These are phyloP conservation scores for Dryas iulia DNA, from an alignment of 1,140 invertebrate genomes.

Conservation along the genomic window DNA sequence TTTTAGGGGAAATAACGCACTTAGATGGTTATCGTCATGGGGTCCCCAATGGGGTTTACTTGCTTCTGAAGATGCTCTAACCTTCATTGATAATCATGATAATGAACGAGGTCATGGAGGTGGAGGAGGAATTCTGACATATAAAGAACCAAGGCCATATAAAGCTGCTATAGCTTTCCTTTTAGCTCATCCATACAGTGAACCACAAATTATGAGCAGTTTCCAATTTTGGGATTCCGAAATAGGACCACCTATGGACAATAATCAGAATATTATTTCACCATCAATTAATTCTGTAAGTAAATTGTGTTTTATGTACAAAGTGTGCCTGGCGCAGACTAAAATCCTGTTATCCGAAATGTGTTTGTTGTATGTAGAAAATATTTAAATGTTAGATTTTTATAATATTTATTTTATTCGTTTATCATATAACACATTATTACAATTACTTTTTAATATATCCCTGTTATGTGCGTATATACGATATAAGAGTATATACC, in stretches of 20 bases:
- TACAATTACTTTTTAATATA: too few species aligned
- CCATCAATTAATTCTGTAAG: slow-evolving; percentile 82
- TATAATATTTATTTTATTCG: too few species aligned
- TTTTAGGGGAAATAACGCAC: slow-evolving; percentile 67
- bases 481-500: too few species aligned
- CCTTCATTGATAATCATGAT: slow-evolving; percentile 85
- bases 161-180: slow-evolving; percentile 89
- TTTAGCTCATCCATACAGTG: slow-evolving; percentile 90
- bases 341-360: too few species aligned
- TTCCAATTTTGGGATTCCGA: slow-evolving; percentile 81
- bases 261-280: slow-evolving; percentile 83
- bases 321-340: too few species aligned
- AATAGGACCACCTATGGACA: slow-evolving; percentile 83
- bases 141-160: slow-evolving; percentile 82
- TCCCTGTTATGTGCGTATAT: too few species aligned
- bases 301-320: slow-evolving; percentile 14
- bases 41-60: slow-evolving; percentile 82
- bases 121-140: slow-evolving; percentile 81
- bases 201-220: slow-evolving; percentile 90
- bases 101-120: slow-evolving; percentile 83
- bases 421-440: too few species aligned
- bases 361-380: too few species aligned
- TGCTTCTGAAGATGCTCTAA: slow-evolving; percentile 79
- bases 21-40: slow-evolving; percentile 78
- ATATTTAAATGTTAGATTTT: too few species aligned